Evolutionary conservation across 2,888 invertebrate genomes (phyloP), one percentile per base, ranked within the genome.

Genomic region (Halictus quadricinctus): DNA sequence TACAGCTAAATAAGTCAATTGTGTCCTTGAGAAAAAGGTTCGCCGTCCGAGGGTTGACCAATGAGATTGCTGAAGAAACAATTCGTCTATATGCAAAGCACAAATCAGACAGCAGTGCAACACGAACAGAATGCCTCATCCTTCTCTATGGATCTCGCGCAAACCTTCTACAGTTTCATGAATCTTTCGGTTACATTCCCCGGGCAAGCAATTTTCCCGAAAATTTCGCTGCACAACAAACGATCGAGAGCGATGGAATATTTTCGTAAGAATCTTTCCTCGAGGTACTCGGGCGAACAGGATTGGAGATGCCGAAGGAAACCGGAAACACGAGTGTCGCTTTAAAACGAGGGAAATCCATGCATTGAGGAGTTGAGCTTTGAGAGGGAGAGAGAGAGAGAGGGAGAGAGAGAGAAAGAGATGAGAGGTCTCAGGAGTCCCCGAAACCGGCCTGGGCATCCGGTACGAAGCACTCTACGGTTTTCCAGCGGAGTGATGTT

Each of bases 401-500:
- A 69, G 75, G n/a, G 10, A 58, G 58, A 58, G 58, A 46, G 46
- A 46, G 46, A 76, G 50, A n/a, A 25, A n/a, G 60, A n/a, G 76
- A 46, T 36, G 60, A 76, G 50, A 76, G 70, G 78, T 76, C 79
- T 69, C 76, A 21, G 13, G 75, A 76, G 83, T 66, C 69, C 41
- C 87, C 80, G 70, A 77, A 82, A 83, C 76, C 80, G 75, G 75
- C 79, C 75, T 66, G 43, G 72, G 77, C 76, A 81, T 78, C 87
- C 85, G 82, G 70, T 81, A 81, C 81, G 89, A 72, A 81, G 87
- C 87, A 84, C 88, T 88, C 80, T 81, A 80, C 78, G 85, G 83
- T 88, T 90, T 69, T 90, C 88, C 85, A 84, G 84, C 81, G 79
- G 88, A 90, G 88, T 89, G 90, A 90, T 89, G 90, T 86, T 90